Percentiles rank a stretch among this genome's conserved stretches.
Conservation (phyloP, 2,113 vertebrate genomes). For the Parotia lawesii region DNA sequence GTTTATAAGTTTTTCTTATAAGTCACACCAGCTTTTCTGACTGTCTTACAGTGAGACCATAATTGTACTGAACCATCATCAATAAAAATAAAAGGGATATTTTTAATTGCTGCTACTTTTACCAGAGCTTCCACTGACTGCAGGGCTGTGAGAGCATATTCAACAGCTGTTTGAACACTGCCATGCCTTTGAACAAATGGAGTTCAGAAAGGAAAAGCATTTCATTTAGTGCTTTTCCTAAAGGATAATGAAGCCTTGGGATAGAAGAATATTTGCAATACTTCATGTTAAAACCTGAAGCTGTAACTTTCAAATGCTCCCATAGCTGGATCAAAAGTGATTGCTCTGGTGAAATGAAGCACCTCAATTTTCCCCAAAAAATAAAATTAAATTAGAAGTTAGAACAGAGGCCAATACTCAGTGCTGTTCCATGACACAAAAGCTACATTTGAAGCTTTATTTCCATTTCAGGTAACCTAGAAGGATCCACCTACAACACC, state of each 20-base stretch:
- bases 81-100: neutral
- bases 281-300: neutral
- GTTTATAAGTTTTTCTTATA: neutral
- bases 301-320: neutral
- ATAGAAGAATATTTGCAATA: neutral
- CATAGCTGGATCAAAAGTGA: neutral
- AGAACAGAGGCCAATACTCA: neutral
- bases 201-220: neutral
- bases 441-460: neutral
- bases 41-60: neutral
- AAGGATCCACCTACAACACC: neutral
- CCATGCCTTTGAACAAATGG: neutral
- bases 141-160: neutral
- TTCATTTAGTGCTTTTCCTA: neutral
- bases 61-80: neutral
- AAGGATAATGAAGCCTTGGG: neutral
- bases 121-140: neutral
- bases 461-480: neutral
- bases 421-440: neutral
- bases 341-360: neutral
- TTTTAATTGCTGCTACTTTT: conserved; percentile 15
- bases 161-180: neutral
- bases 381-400: neutral
- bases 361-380: neutral
- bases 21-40: neutral